phyloP scores from a whole-genome alignment of 2,888 invertebrate genomes.

The Melanostoma scalare region DNA sequence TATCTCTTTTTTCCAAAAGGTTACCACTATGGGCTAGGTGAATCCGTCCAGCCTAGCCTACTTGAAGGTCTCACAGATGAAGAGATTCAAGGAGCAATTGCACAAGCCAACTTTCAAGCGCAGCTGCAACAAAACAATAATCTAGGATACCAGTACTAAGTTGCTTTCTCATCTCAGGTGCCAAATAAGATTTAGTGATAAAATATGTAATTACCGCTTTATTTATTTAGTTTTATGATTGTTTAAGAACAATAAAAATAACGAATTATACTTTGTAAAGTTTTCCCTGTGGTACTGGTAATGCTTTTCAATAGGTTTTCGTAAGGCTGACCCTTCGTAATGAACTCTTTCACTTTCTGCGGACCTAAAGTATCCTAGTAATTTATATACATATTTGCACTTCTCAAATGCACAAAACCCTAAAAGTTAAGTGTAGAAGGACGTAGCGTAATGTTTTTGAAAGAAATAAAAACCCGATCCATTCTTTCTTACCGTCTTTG shows the following conservation, averaged over 20 bases:
- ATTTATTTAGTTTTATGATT: slow-evolving; percentile 62
- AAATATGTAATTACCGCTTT: slow-evolving; percentile 50
- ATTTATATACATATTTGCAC: too few relatives aligned
- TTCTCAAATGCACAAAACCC: too few relatives aligned
- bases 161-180: background rate
- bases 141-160: slow-evolving; percentile 59
- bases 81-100: slow-evolving; percentile 62
- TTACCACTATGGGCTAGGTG: slow-evolving; percentile 60
- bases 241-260: slow-evolving; percentile 41
- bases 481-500: too few relatives aligned
- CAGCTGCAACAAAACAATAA: slow-evolving; percentile 55
- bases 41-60: slow-evolving; percentile 55
- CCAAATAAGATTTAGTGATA: slow-evolving; percentile 49
- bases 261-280: too few relatives aligned
- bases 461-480: too few relatives aligned
- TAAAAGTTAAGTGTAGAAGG: too few relatives aligned
- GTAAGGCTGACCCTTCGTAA: too few relatives aligned
- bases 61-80: slow-evolving; percentile 68
- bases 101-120: slow-evolving; percentile 61
- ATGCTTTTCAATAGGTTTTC: too few relatives aligned
- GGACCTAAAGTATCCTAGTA: too few relatives aligned
- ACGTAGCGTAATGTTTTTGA: too few relatives aligned
- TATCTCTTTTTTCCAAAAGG: slow-evolving; percentile 36
- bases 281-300: too few relatives aligned
- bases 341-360: too few relatives aligned